phyloP scores from a whole-genome alignment of 1,140 invertebrate species.

The Drosophila busckii region DNA sequence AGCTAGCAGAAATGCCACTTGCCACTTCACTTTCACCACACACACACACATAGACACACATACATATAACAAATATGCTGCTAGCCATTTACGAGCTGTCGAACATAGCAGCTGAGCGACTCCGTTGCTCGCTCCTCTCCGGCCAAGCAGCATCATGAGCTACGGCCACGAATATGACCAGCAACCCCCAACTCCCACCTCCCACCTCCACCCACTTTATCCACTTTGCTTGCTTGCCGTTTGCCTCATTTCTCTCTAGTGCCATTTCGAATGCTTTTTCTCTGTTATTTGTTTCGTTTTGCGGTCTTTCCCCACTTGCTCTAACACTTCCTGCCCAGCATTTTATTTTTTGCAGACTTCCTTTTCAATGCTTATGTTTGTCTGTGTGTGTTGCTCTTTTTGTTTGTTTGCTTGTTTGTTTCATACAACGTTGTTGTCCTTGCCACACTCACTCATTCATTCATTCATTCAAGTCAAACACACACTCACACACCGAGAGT shows the following conservation, averaged over 20 bases:
- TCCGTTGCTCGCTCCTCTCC: too few relatives aligned
- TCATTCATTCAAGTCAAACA: slow-evolving; percentile 28
- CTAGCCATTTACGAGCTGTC: slow-evolving; percentile 73
- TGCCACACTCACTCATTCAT: slow-evolving; percentile 5
- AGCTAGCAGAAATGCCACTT: neutral
- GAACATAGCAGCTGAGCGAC: slow-evolving; percentile 29
- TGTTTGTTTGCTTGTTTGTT: slow-evolving; percentile 23
- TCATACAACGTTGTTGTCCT: too few relatives aligned
- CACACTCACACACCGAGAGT: too few relatives aligned
- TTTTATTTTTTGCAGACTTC: slow-evolving; percentile 25
- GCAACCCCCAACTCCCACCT: neutral
- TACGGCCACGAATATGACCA: slow-evolving; percentile 59
- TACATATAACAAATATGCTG: too few relatives aligned
- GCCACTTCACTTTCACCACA: slow-evolving; percentile 52
- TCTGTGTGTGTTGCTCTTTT: slow-evolving; percentile 31
- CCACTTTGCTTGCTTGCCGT: neutral
- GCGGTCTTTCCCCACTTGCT: slow-evolving; percentile 23
- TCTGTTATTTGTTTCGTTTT: slow-evolving; percentile 74
- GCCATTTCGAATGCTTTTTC: slow-evolving; percentile 75
- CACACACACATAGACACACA: too few relatives aligned
- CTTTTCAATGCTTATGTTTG: slow-evolving; percentile 36
- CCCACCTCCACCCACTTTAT: neutral
- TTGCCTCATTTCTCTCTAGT: slow-evolving; percentile 71
- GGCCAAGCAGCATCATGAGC: slow-evolving; percentile 52
- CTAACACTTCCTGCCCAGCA: too few relatives aligned